Percentiles rank a stretch among this genome's conserved stretches.
Evolutionary conservation across 2,888 invertebrate genomes (phyloP).

Genomic region (Agrotis ipsilon): DNA sequence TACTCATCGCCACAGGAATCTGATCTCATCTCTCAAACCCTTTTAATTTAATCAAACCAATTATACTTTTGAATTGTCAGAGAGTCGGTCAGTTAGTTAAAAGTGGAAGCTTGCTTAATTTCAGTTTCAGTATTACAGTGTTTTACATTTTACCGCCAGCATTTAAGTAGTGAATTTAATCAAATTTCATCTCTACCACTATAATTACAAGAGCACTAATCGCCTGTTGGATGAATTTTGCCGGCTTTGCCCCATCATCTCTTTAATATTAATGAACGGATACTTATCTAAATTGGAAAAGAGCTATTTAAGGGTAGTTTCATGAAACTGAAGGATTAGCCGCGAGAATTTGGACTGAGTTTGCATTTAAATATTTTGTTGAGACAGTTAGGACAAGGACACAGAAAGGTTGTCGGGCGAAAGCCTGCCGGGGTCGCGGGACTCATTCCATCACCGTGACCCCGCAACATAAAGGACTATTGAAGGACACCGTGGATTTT

Average conservation of each 20-base stretch:
- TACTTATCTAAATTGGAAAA: slow-evolving; percentile 36
- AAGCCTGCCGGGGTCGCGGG: no score
- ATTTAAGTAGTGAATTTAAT: slow-evolving; percentile 36
- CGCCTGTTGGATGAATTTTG: slow-evolving; percentile 39
- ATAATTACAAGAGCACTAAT: slow-evolving; percentile 42
- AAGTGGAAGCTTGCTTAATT: slow-evolving; percentile 46
- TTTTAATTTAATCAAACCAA: slow-evolving; percentile 8
- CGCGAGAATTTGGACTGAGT: neutral
- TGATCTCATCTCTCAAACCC: neutral
- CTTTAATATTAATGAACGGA: slow-evolving; percentile 25
- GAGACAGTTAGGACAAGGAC: neutral
- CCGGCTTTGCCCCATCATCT: slow-evolving; percentile 16
- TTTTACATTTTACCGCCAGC: slow-evolving; percentile 31
- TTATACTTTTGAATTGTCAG: slow-evolving; percentile 8
- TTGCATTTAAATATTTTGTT: neutral
- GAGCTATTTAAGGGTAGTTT: slow-evolving; percentile 3
- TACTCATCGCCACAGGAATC: neutral
- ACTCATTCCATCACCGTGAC: no score
- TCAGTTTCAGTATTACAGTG: slow-evolving; percentile 13
- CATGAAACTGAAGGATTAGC: neutral
- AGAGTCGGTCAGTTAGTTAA: slow-evolving; percentile 16
- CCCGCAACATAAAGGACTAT: no score
- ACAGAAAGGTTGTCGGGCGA: neutral
- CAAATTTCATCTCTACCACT: slow-evolving; percentile 27
- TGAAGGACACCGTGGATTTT: no score